Evolutionary conservation across 2,888 invertebrate species (phyloP).

Genomic region (Leucophenga montana): DNA sequence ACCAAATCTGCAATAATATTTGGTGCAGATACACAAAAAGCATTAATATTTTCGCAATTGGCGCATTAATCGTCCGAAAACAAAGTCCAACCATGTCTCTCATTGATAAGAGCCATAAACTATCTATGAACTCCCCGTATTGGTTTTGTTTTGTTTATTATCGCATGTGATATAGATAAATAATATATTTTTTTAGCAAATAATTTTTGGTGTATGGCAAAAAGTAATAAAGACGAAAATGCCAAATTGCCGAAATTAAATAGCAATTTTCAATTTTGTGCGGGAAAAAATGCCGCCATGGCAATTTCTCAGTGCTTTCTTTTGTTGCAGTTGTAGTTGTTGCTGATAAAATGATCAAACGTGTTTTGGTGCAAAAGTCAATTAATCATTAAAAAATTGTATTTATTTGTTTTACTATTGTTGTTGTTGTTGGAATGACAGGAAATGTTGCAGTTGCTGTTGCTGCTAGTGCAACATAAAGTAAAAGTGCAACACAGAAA

Average conservation of each 20-base stretch:
- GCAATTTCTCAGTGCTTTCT: not conserved
- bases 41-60: too few relatives aligned
- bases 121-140: not conserved
- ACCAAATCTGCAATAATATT: too few relatives aligned
- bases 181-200: not conserved
- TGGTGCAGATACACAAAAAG: too few relatives aligned
- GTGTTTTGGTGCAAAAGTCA: conserved; percentile 62
- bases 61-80: too few relatives aligned
- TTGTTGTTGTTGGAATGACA: conserved; percentile 33
- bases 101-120: not conserved
- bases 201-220: conserved; percentile 15
- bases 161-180: too few relatives aligned
- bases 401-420: conserved; percentile 52
- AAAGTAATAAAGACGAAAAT: conserved; percentile 40
- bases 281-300: conserved; percentile 23
- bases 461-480: conserved; percentile 41
- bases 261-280: conserved; percentile 54
- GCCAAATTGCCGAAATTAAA: conserved; percentile 53
- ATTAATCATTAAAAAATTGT: conserved; percentile 62
- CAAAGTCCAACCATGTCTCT: not conserved
- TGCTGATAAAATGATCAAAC: conserved; percentile 57
- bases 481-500: conserved; percentile 50
- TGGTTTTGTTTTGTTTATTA: not conserved
- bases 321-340: conserved; percentile 1
- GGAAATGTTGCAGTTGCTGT: conserved; percentile 33